These are phyloP conservation scores for Leuctra nigra DNA, from an alignment of 2,888 invertebrate species.

Conservation along the genomic window DNA sequence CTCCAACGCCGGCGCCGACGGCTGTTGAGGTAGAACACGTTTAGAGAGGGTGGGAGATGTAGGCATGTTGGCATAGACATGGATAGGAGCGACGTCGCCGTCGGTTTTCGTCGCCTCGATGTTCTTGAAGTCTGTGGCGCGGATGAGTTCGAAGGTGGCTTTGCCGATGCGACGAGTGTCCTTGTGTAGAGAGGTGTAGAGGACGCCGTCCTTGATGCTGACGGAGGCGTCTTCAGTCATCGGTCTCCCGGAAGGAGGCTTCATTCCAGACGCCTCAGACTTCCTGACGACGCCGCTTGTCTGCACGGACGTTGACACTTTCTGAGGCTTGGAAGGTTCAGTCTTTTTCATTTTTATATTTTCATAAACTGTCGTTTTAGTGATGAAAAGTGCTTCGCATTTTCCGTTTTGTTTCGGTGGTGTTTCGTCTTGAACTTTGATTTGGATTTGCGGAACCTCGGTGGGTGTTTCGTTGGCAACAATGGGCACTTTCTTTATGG, in stretches of 20 bases:
- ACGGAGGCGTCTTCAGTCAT: conserved; percentile 18
- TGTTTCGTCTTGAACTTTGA: neutral
- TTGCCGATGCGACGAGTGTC: conserved; percentile 32
- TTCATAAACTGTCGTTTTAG: conserved; percentile 41
- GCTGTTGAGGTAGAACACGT: conserved; percentile 23
- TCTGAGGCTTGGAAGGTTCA: conserved; percentile 39
- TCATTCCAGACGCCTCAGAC: conserved; percentile 31
- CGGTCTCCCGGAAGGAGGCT: neutral
- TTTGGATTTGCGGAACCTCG: neutral
- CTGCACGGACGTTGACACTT: conserved; percentile 53
- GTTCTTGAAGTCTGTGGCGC: conserved; percentile 49
- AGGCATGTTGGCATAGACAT: conserved; percentile 34
- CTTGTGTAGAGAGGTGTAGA: conserved; percentile 33
- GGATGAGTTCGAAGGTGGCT: conserved; percentile 46
- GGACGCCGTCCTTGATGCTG: conserved; percentile 31
- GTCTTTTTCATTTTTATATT: conserved; percentile 41
- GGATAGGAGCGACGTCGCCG: conserved; percentile 23
- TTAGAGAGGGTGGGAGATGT: neutral
- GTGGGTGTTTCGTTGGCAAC: neutral
- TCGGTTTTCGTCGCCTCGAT: conserved; percentile 38
- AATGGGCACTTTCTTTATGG: conserved; percentile 25
- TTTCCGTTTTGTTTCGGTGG: neutral
- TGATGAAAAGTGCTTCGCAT: conserved; percentile 39
- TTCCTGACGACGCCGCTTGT: conserved; percentile 47
- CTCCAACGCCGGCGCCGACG: conserved; percentile 7